Percentiles rank a stretch among this genome's conserved stretches.
phyloP scores from a whole-genome alignment of 2,797 vertebrate genomes.

The Holocentrus rufus region DNA sequence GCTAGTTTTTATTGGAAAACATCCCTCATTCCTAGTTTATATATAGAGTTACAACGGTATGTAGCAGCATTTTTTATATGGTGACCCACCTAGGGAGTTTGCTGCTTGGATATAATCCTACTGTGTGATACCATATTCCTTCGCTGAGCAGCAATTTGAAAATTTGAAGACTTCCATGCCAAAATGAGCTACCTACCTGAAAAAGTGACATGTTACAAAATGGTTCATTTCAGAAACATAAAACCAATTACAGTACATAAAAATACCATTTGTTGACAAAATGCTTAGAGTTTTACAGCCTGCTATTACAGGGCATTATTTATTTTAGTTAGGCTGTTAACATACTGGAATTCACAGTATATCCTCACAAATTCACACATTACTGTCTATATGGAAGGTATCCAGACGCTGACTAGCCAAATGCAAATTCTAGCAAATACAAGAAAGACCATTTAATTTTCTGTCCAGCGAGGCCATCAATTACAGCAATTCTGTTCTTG shows the following conservation, averaged over 20 bases:
- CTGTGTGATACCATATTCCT: slow-evolving; percentile 3
- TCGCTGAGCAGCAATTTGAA: neutral
- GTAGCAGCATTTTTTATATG: slow-evolving; percentile 26
- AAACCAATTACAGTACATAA: neutral
- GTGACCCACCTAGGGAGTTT: slow-evolving; percentile 29
- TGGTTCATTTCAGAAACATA: neutral
- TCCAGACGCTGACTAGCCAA: neutral
- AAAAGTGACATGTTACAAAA: slow-evolving; percentile 1
- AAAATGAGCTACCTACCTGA: neutral
- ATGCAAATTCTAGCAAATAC: neutral
- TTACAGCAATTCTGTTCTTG: neutral
- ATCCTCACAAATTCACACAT: neutral
- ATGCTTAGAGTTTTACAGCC: neutral
- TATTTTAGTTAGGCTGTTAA: neutral
- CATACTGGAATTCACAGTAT: neutral
- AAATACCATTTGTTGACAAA: neutral
- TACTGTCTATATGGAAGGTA: neutral
- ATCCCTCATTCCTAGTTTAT: slow-evolving; percentile 24
- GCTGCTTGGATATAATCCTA: slow-evolving; percentile 26
- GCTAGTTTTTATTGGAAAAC: slow-evolving; percentile 36
- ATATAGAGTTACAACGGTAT: slow-evolving; percentile 24
- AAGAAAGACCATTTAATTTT: neutral
- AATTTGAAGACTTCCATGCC: neutral
- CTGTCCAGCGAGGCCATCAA: neutral
- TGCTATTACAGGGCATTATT: neutral